These are phyloP conservation scores for Helarctos malayanus DNA, from an alignment of 2,797 vertebrate species.

Conservation along the genomic window DNA sequence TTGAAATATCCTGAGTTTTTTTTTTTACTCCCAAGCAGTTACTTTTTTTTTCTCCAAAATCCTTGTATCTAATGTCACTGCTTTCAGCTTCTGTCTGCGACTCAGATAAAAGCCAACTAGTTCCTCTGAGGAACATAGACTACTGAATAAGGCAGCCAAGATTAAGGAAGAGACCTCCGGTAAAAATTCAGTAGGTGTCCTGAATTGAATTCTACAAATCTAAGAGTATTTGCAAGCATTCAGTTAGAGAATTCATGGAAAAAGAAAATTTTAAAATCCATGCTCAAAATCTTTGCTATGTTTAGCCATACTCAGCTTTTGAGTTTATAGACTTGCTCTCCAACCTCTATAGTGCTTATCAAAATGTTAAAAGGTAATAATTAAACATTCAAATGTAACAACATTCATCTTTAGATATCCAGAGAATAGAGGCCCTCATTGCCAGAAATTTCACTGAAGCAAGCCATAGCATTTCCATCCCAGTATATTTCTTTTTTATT, in stretches of 20 bases:
- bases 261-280: slow-evolving; percentile 39
- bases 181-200: slow-evolving; percentile 1
- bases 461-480: not conserved
- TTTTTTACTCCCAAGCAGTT: slow-evolving; percentile 22
- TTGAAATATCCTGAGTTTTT: slow-evolving; percentile 68
- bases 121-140: slow-evolving; percentile 61
- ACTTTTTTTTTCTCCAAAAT: slow-evolving; percentile 12
- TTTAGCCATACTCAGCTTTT: not conserved
- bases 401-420: not conserved
- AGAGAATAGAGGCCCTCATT: not conserved
- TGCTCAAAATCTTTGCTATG: not conserved
- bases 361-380: not conserved
- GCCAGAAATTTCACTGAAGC: not conserved
- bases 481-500: not conserved
- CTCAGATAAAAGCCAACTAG: slow-evolving; percentile 70
- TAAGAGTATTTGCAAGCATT: slow-evolving; percentile 22
- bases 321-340: not conserved
- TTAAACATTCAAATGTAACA: not conserved
- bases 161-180: slow-evolving; percentile 50
- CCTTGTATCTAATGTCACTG: slow-evolving; percentile 49
- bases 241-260: not conserved
- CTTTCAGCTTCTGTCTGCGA: slow-evolving; percentile 57
- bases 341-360: not conserved
- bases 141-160: slow-evolving; percentile 65
- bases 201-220: slow-evolving; percentile 53